Evolutionary conservation across 2,113 vertebrate species (phyloP), one percentile per base, ranked within the genome.

Genomic region (Alligator mississippiensis): DNA sequence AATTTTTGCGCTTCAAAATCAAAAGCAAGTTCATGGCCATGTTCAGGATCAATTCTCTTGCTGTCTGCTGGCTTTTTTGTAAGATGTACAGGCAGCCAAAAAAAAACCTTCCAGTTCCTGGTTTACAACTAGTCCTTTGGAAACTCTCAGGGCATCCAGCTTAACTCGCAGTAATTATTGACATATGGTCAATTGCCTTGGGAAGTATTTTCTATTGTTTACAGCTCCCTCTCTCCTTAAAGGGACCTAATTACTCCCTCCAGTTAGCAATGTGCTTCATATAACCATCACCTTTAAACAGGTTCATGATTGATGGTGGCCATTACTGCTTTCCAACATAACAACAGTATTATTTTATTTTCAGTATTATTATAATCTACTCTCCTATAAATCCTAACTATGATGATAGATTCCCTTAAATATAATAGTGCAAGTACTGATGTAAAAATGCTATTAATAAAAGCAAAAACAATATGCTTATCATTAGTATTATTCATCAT

Each of bases 171-270:
- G 86, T 17, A 79, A 79, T 59, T 60, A 91, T 77, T 95, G 88
- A 72, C 84, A 84, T 92, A 80, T n/a, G 57, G 80, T 62, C 59
- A 84, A n/a, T 82, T 96, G 91, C 77, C 85, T 92, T 79, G 80
- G 78, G 80, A 70, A 90, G 28, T 3, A 62, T 70, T 90, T 82
- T 88, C 54, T 6, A 57, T 82, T 85, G 59, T 72, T 13, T 17
- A 38, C 57, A 92, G 15, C 34, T 88, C 9, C 4, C 18, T 57
- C 59, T 70, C 90, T 62, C 87, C 22, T 76, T 79, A 82, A 94
- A 89, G 21, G 79, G 66, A 8, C 25, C 82, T n/a, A 27, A 64
- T 80, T 80, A 87, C 84, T 86, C 11, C 27, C 75, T 82, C 11
- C n/a, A 77, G 4, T 86, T 74, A 79, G 16, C 54, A 80, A 62